Evolutionary conservation across 2,888 invertebrate species (phyloP).

Genomic region (Phaedon cochleariae): DNA sequence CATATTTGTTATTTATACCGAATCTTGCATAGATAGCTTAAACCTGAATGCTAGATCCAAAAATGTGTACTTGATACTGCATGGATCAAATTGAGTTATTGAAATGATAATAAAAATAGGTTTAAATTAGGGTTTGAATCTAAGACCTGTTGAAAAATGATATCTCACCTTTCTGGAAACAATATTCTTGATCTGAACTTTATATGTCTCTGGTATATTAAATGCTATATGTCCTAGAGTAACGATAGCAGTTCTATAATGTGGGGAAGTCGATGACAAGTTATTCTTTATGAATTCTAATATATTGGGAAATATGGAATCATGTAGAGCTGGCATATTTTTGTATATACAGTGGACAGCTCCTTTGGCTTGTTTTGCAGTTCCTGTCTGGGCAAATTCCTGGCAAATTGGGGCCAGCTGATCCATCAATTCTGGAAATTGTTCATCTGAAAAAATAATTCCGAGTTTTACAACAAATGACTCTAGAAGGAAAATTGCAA

Average conservation of each 20-base stretch:
- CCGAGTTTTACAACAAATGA: too few relatives aligned
- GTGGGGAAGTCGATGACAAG: constrained; percentile 76
- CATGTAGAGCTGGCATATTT: constrained; percentile 77
- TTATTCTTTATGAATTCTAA: constrained; percentile 82
- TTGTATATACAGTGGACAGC: constrained; percentile 92
- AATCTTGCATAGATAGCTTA: too few relatives aligned
- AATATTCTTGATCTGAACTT: constrained; percentile 90
- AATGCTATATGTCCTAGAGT: constrained; percentile 94
- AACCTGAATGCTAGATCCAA: too few relatives aligned
- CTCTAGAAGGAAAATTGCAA: too few relatives aligned
- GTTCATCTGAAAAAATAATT: too few relatives aligned
- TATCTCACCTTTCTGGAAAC: constrained; percentile 83
- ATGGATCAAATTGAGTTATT: too few relatives aligned
- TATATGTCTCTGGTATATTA: constrained; percentile 89
- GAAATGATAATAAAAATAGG: too few relatives aligned
- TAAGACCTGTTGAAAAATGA: background rate
- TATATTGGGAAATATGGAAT: constrained; percentile 82
- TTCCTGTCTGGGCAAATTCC: constrained; percentile 87
- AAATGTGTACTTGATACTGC: too few relatives aligned
- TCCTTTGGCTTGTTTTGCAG: constrained; percentile 95
- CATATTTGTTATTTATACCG: too few relatives aligned
- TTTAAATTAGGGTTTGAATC: too few relatives aligned
- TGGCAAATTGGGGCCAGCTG: constrained; percentile 87
- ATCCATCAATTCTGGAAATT: constrained; percentile 79
- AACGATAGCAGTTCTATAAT: constrained; percentile 94